Evolutionary conservation across 1,140 invertebrate genomes (phyloP).

Genomic region (Polypedilum vanderplanki): DNA sequence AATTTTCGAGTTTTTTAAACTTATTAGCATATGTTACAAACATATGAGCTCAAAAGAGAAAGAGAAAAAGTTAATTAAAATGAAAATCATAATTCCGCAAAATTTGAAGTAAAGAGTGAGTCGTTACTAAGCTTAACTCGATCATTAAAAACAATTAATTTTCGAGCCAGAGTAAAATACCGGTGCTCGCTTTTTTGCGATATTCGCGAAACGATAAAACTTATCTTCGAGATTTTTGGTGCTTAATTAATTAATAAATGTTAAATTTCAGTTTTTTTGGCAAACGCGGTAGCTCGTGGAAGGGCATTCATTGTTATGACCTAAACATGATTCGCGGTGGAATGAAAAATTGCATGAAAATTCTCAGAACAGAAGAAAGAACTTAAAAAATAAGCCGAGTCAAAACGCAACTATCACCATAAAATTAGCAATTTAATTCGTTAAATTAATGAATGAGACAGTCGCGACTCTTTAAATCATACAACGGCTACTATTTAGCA

Average conservation of each 20-base stretch:
- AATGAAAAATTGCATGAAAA: slow-evolving; percentile 22
- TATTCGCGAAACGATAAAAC: not conserved
- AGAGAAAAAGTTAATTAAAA: not conserved
- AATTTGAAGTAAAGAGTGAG: not conserved
- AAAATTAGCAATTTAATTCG: slow-evolving; percentile 26
- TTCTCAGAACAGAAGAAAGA: not conserved
- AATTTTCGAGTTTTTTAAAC: too few relatives aligned
- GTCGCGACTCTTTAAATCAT: not conserved
- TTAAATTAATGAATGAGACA: slow-evolving; percentile 27
- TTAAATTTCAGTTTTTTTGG: not conserved
- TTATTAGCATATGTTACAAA: too few relatives aligned
- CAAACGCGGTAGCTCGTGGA: too few relatives aligned
- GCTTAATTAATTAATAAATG: not conserved
- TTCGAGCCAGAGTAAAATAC: not conserved
- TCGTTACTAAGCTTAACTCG: not conserved
- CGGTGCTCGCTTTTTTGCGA: not conserved
- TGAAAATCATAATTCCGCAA: slow-evolving; percentile 12
- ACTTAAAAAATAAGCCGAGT: not conserved
- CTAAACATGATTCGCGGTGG: not conserved
- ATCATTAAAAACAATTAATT: slow-evolving; percentile 29
- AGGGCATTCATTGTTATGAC: not conserved
- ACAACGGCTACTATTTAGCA: not conserved
- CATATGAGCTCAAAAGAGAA: too few relatives aligned
- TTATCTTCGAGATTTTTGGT: not conserved
- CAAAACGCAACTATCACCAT: slow-evolving; percentile 13